Evolutionary conservation across 2,113 vertebrate genomes (phyloP).

Genomic region (Zosterops japonicus): DNA sequence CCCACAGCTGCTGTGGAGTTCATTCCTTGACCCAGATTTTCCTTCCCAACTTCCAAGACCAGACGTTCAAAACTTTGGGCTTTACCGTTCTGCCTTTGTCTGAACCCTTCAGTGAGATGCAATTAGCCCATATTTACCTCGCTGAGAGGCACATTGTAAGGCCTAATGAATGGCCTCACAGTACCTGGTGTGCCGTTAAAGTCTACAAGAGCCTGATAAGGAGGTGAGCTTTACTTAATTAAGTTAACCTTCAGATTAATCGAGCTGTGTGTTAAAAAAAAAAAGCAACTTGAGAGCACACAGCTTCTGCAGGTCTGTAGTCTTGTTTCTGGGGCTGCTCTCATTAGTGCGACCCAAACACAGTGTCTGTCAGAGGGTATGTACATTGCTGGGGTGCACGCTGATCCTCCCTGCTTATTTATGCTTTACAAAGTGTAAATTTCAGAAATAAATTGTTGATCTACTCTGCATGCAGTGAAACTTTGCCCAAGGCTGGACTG

Average conservation of each 20-base stretch:
- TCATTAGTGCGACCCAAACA: not conserved
- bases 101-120: not conserved
- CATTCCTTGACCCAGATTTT: not conserved
- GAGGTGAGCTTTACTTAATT: constrained; percentile 38
- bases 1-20: not conserved
- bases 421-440: constrained; percentile 47
- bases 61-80: not conserved
- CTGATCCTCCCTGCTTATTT: constrained; percentile 26
- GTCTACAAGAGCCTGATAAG: not conserved
- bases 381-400: not conserved
- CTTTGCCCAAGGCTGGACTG: not conserved
- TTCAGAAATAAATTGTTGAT: constrained; percentile 51
- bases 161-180: not conserved
- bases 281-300: not conserved
- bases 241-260: constrained; percentile 47
- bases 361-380: not conserved
- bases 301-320: not conserved
- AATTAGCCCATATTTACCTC: constrained; percentile 13
- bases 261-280: not conserved
- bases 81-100: not conserved
- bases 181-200: not conserved
- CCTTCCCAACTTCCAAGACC: not conserved
- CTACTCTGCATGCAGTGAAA: not conserved
- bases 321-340: not conserved
- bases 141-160: not conserved